Base-by-base conservation (phyloP, 2,888 invertebrate species). In the Holacanthella duospinosa region DNA sequence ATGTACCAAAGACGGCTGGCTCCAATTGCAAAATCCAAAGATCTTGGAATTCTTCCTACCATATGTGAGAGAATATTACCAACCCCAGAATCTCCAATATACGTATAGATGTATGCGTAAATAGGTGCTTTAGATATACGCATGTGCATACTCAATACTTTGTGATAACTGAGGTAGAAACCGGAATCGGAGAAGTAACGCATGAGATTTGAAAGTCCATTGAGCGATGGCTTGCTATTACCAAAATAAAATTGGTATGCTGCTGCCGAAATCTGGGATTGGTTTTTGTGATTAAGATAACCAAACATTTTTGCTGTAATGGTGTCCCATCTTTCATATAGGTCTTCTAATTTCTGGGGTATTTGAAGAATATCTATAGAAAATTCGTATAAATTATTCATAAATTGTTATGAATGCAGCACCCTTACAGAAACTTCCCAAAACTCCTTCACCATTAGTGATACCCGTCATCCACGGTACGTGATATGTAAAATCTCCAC, bases 131-230 rank as follows among this genome's bases (percentile, higher is more conserved):
- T 54, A 12, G 64, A 61, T n/a, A 63, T 54, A 24, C 68, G 68
- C 2, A 69, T 55, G 28, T 69, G 69, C 2, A 69, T 56, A 1
- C 58, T n/a, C 2, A 64, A 57, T n/a, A 62, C 59, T 29, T 71
- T 64, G 43, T 69, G 66, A n/a, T 68, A 44, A 1, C 68, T 67
- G 61, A 68, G 61, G 25, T 66, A 68, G 29, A 69, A 68, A 2
- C 63, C 56, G 9, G 66, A 61, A 48, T 71, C 71, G 3, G 68
- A 66, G 9, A 68, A 58, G 21, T 67, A 66, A 16, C 53, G 59
- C 1, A 64, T 66, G 2, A 68, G 48, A 43, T 61, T 60, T 9
- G 64, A 54, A 19, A 69, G 29, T 24, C 55, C 63, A 1, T 61
- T 54, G 63, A 64, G 61, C 36, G 27, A 62, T 25, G 68, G 61